Evolutionary conservation across 2,888 invertebrate species (phyloP), one percentile per base, ranked within the genome.

Genomic region (Drosophila dives): DNA sequence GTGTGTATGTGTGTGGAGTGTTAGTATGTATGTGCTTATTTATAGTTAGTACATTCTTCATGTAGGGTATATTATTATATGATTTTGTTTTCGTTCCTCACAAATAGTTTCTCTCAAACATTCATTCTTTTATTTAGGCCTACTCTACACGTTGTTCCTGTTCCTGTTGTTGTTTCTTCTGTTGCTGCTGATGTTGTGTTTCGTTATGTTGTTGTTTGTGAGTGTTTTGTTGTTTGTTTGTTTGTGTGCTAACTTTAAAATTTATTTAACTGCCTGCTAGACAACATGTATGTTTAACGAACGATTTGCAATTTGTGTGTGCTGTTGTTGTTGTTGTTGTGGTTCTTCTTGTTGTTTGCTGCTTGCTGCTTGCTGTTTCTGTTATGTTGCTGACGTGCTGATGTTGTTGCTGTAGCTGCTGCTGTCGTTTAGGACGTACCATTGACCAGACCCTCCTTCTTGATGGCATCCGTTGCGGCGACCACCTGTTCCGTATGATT

Each of bases 391-490:
- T 73, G 58, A 38, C 62, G 75, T 36, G 61, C 53, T 50, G 33
- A 49, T 59, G 59, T 34, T 68, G 54, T 60, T 70, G 69, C 64
- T 66, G 68, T 32, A 66, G 17, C n/a, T 51, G 40, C 45, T 64
- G 64, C 50, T 51, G 40, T 11, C 64, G 32, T 42, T 91, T 93
- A 93, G 91, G 93, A 93, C 81, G 92, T 92, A 81, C 93, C 93
- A 86, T 93, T 93, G 68, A 93, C 93, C 80, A 93, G 86, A 64
- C 92, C 84, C 77, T 93, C 93, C 79, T 92, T 92, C 84, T 93
- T 92, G 54, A 89, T 83, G 76, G 83, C 86, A 79, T 92, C 91
- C 78, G 90, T 84, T 76, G 86, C 69, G 64, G 83, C 68, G 66
- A 84, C 56, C 45, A 42, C 53, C 80, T 84, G 88, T 65, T 92